Percentiles rank a stretch among this genome's conserved stretches.
Evolutionary conservation across 2,797 vertebrate genomes (phyloP).

Genomic region (Oreortyx pictus): DNA sequence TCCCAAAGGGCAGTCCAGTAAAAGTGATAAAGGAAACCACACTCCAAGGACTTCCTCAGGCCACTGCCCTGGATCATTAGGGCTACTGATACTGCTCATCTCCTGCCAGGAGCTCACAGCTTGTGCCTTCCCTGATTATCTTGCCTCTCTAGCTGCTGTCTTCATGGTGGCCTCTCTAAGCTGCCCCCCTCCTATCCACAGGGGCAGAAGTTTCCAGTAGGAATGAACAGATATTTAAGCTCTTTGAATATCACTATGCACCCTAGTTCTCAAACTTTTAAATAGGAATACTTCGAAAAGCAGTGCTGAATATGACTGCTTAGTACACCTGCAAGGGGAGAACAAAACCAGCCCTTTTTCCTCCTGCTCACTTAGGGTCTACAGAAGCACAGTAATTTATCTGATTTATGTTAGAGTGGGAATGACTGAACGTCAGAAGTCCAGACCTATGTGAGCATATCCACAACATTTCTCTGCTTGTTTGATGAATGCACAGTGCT

Average conservation of each 20-base stretch:
- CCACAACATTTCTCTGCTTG: not conserved
- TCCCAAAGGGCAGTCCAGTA: constrained; percentile 48
- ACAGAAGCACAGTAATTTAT: not conserved
- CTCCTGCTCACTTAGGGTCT: not conserved
- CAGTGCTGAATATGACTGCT: not conserved
- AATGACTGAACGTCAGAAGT: rapidly evolving
- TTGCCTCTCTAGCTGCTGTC: not conserved
- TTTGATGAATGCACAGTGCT: not conserved
- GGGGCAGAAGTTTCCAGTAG: not conserved
- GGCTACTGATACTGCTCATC: constrained; percentile 35
- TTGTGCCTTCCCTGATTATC: not conserved
- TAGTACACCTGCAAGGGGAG: not conserved
- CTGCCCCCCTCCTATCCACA: rapidly evolving
- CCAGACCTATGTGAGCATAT: not conserved
- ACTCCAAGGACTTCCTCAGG: constrained; percentile 72
- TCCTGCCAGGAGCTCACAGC: not conserved
- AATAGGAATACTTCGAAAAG: rapidly evolving
- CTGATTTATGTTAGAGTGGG: not conserved
- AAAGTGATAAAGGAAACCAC: constrained; percentile 65
- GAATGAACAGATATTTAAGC: rapidly evolving
- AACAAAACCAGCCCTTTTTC: not conserved
- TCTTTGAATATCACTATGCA: not conserved
- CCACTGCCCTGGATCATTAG: constrained; percentile 54
- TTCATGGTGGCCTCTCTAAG: not conserved
- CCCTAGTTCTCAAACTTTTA: not conserved